Evolutionary conservation across 2,888 invertebrate species (phyloP).

Genomic region (Penaeus monodon): DNA sequence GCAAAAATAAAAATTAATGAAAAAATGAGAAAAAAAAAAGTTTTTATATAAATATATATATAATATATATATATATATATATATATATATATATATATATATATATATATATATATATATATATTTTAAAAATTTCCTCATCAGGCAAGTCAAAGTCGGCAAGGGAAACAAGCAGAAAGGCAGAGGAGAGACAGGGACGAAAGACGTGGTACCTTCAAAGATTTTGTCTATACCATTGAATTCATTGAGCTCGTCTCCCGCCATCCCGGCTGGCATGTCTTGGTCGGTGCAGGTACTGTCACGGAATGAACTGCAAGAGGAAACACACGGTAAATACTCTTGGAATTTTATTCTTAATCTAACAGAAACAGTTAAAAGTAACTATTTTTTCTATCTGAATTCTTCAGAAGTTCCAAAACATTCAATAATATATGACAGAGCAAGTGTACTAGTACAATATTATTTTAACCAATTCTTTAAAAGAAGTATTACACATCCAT

Average conservation of each 20-base stretch:
- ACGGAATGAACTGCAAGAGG: constrained; percentile 84
- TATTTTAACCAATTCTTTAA: no score
- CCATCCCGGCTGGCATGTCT: constrained; percentile 65
- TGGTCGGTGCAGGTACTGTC: constrained; percentile 74
- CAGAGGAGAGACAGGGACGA: constrained; percentile 38
- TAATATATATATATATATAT: neutral
- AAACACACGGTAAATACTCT: constrained; percentile 73
- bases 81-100: neutral
- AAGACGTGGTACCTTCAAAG: constrained; percentile 71
- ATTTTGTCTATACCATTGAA: constrained; percentile 74
- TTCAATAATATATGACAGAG: no score
- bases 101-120: neutral
- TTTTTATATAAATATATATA: no score
- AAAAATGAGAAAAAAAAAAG: no score
- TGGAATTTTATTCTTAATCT: neutral
- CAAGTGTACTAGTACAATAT: no score
- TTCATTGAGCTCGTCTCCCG: constrained; percentile 56
- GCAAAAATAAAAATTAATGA: no score
- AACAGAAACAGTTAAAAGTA: neutral
- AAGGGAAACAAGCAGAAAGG: constrained; percentile 35
- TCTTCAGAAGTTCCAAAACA: no score
- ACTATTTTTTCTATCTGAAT: neutral
- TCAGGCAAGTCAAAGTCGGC: constrained; percentile 38
- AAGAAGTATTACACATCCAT: no score
- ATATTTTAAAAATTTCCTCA: constrained; percentile 10